These are phyloP conservation scores for Thamnophis elegans DNA, from an alignment of 2,797 vertebrate genomes.

Conservation along the genomic window DNA sequence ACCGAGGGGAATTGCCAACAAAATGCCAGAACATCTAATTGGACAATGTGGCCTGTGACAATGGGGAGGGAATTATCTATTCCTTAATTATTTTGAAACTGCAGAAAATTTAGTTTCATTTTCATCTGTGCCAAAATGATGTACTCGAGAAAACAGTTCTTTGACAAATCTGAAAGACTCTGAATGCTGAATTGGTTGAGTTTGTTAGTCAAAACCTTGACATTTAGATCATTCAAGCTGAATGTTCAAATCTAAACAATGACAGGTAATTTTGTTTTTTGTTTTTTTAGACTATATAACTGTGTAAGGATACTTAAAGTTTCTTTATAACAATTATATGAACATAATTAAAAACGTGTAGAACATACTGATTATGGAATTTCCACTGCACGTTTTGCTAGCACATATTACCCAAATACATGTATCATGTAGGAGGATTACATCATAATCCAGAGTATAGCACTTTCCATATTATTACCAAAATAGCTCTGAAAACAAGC, in stretches of 20 bases:
- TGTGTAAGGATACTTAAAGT: background rate
- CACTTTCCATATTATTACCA: background rate
- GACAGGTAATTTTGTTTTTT: background rate
- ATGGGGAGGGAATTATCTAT: too few species aligned
- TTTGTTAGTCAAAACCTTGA: too few species aligned
- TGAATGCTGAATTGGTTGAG: too few species aligned
- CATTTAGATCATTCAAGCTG: background rate
- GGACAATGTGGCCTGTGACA: too few species aligned
- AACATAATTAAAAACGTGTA: background rate
- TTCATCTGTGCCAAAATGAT: too few species aligned
- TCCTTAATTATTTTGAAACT: too few species aligned
- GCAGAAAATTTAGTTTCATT: too few species aligned
- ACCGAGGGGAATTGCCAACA: too few species aligned
- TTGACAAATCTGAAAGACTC: too few species aligned
- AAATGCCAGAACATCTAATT: too few species aligned
- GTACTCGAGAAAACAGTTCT: too few species aligned
- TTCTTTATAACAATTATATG: background rate
- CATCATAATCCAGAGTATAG: background rate
- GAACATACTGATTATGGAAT: background rate
- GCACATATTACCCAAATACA: background rate
- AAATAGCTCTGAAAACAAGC: background rate
- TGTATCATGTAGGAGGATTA: background rate
- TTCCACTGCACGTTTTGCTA: background rate
- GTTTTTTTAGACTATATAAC: background rate
- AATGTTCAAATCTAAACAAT: background rate